These are phyloP conservation scores for Nomada lathburiana DNA, from an alignment of 2,888 invertebrate genomes.

Conservation along the genomic window DNA sequence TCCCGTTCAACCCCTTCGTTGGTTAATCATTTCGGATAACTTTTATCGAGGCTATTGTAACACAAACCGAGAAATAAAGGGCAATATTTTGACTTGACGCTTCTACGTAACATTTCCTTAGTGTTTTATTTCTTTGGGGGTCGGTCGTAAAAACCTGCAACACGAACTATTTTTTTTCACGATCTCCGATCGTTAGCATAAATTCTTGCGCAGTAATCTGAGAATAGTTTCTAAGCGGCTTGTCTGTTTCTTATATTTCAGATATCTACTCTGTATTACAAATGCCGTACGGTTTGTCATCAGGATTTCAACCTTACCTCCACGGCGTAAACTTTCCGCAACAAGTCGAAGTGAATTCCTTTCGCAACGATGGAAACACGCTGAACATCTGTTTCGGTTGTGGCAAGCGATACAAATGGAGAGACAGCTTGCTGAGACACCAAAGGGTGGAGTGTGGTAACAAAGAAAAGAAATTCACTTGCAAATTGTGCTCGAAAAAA, in stretches of 20 bases:
- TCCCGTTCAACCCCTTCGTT: neutral
- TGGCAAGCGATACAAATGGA: constrained; percentile 72
- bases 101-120: neutral
- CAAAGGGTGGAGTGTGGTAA: constrained; percentile 78
- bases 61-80: constrained; percentile 7
- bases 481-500: constrained; percentile 79
- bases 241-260: constrained; percentile 55
- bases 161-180: neutral
- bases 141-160: neutral
- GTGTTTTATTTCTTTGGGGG: neutral
- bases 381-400: constrained; percentile 65
- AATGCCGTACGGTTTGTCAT: constrained; percentile 37
- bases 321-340: neutral
- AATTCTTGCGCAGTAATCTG: neutral
- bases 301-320: constrained; percentile 18
- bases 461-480: constrained; percentile 82
- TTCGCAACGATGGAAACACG: constrained; percentile 12
- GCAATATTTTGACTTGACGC: neutral
- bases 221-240: constrained; percentile 35
- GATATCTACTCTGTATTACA: constrained; percentile 44
- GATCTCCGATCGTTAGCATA: constrained; percentile 10
- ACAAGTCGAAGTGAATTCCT: constrained; percentile 19
- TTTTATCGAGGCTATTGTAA: neutral
- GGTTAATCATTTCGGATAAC: neutral
- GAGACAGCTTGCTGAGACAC: constrained; percentile 71